Base-by-base conservation (phyloP, 2,797 vertebrate genomes). In the Varecia variegata region DNA sequence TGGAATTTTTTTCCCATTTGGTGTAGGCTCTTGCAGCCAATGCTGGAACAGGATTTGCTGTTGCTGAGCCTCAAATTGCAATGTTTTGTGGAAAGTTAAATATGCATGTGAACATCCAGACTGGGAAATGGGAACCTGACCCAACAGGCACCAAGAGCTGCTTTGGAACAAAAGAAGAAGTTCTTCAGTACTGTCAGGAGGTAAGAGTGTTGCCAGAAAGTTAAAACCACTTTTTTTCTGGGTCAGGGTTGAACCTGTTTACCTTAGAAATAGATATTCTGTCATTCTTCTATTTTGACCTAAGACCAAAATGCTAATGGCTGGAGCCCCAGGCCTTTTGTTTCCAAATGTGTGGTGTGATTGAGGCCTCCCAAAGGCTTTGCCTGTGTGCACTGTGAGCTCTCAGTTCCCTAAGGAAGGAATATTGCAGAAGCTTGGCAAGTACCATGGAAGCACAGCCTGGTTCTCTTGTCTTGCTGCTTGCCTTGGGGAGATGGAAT, bases 71-170 rank as follows among this genome's bases (percentile, higher is more conserved):
- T 35, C 99, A 99, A 56, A 99, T 99, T 70, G 99, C 99, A 47
- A 99, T 99, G 99, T 99, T 99, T 98, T 99, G 99, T 35, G 99
- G 99, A 43, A 99, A 99, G 97, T 99, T 99, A 92, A 99, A 99
- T 98, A 99, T 99, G 99, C 99, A 99, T 2, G 98, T 99, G 96
- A 99, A 99, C 97, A 99, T 99, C 97, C 99, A 99, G 98, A 99
- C 99, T 8, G 99, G 99, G 91, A 99, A 99, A 97, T 99, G 99
- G 99, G 99, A 99, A 65, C 99, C 99, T 0, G 99, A 99, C 98
- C 99, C 99, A 40, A 98, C 99, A 0, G 99, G 99, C 92, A 99
- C 99, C 84, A 99, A 99, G 98, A 99, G 98, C 98, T 99, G 99
- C 96, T 98, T 99, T 76, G 99, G 98, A 97, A 99, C 98, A 97